Base-by-base conservation (phyloP, 2,888 invertebrate genomes). In the Dynastes grantii region DNA sequence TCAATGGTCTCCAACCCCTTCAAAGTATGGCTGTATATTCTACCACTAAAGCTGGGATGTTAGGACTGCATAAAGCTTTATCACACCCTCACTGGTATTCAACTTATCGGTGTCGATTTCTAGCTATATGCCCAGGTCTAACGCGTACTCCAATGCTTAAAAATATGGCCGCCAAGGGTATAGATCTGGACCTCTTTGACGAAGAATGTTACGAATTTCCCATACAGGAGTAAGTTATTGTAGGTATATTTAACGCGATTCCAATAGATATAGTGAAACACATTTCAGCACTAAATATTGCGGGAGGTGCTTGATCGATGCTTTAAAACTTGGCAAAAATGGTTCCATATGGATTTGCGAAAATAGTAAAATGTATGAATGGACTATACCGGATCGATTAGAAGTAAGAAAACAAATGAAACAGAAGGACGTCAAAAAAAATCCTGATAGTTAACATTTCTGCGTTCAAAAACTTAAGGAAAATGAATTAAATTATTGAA, bases 301-400 rank as follows among this genome's bases (percentile, higher is more conserved):
- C 29, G 79, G 70, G 11, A 37, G 11, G n/a, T 76, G 79, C 70
- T 45, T 79, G 13, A 51, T 79, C 8, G 65, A 70, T 22, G 76
- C 68, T 29, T 37, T 79, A 45, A 76, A 49, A 9, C 55, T 70
- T 5, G 79, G 76, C 4, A 32, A 61, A 40, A 76, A 79, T 76
- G 79, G 79, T 3, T 79, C 79, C 4, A 61, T 79, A 32, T 79
- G 79, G 79, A 32, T 79, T 45, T 79, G 76, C 37, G 79, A 76
- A 68, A 27, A 37, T 5, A 13, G 22, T 1, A 16, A 76, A 40
- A 65, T 58, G n/a, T 79, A 76, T 61, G 68, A 76, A 70, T 76
- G 68, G 37, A 68, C 16, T 45, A 22, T 76, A 27, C 67, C 55
- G 11, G 79, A 79, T 29, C 64, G 79, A 8, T 79, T 76, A 49